phyloP scores from a whole-genome alignment of 2,113 vertebrate species.

The Chionis minor region DNA sequence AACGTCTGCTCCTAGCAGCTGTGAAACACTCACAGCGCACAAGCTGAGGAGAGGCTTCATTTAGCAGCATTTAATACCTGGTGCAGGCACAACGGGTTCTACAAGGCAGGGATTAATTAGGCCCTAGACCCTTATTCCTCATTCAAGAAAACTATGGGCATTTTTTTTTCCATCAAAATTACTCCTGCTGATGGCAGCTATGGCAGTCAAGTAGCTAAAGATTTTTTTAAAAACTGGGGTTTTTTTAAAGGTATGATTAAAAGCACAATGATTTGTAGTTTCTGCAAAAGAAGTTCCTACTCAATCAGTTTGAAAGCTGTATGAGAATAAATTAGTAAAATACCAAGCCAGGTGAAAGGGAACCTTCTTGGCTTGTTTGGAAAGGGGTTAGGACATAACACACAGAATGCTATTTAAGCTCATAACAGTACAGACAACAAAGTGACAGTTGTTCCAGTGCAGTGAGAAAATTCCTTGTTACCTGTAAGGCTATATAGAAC shows the following conservation, averaged over 20 bases:
- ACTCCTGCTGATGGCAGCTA: neutral
- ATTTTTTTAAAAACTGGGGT: neutral
- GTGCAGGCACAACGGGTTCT: neutral
- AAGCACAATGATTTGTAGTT: neutral
- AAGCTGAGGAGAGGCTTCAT: neutral
- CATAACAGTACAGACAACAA: neutral
- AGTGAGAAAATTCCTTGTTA: conserved; percentile 2
- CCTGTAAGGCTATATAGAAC: conserved; percentile 52
- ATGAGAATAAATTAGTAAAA: neutral
- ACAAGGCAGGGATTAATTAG: neutral
- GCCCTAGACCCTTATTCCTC: neutral
- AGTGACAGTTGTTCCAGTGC: neutral
- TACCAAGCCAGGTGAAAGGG: neutral
- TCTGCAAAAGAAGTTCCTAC: neutral
- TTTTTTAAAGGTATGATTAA: neutral
- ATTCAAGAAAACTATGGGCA: neutral
- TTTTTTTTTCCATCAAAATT: neutral
- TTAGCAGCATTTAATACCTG: neutral
- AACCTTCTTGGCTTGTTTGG: neutral
- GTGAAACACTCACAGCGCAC: neutral
- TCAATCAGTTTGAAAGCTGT: neutral
- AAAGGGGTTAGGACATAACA: neutral
- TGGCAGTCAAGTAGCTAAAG: neutral
- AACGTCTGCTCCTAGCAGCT: neutral
- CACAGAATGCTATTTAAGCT: neutral